Conservation (phyloP, 2,113 vertebrate genomes). For the Boleophthalmus pectinirostris region DNA sequence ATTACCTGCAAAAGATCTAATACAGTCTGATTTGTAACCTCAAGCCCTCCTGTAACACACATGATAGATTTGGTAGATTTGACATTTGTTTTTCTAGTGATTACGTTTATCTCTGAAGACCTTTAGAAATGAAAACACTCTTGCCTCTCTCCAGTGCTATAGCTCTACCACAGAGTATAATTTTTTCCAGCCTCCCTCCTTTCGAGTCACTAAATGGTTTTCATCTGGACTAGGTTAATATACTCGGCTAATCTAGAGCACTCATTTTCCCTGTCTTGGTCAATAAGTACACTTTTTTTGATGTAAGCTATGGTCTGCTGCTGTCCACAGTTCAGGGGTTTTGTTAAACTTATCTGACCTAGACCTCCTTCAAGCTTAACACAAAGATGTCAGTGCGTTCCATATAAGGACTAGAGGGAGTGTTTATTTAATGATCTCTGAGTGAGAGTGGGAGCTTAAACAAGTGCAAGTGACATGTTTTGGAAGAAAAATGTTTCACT, state of each 20-base stretch:
- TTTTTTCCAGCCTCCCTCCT: constrained; percentile 64
- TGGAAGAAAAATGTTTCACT: constrained; percentile 47
- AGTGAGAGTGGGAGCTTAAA: constrained; percentile 63
- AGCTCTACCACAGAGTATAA: constrained; percentile 48
- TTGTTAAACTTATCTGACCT: constrained; percentile 38
- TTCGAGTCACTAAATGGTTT: constrained; percentile 67
- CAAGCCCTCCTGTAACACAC: constrained; percentile 31
- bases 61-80: constrained; percentile 32
- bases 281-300: constrained; percentile 51
- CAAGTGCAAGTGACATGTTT: constrained; percentile 55
- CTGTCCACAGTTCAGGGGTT: constrained; percentile 35
- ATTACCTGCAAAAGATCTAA: too few relatives aligned
- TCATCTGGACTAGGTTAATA: constrained; percentile 67
- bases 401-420: constrained; percentile 44
- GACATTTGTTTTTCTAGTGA: constrained; percentile 42
- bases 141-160: constrained; percentile 29
- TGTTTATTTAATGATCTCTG: constrained; percentile 61
- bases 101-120: constrained; percentile 33
- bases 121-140: constrained; percentile 27
- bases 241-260: constrained; percentile 40
- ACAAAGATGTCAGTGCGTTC: constrained; percentile 36
- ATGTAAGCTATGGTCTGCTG: constrained; percentile 35
- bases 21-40: not conserved
- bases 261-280: constrained; percentile 46
- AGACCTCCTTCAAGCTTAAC: constrained; percentile 20